Evolutionary conservation across 1,140 invertebrate genomes (phyloP).

Genomic region (Platorchestia sp.): DNA sequence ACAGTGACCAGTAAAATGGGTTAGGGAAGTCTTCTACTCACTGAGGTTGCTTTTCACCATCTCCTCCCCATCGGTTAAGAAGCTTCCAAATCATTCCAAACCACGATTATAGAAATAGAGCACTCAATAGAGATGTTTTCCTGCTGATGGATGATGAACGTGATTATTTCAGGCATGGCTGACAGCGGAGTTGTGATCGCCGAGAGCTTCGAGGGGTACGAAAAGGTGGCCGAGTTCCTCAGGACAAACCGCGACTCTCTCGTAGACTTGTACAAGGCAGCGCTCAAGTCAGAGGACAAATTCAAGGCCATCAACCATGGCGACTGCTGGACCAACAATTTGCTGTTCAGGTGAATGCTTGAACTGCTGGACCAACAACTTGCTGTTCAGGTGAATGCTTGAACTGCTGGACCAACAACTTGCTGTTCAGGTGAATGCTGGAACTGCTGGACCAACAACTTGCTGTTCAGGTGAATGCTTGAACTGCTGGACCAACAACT

Average conservation of each 20-base stretch:
- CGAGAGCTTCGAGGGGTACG: background rate
- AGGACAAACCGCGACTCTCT: background rate
- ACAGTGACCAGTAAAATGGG: too few species aligned
- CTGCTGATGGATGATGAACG: too few species aligned
- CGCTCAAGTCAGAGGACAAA: background rate
- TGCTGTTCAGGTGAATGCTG: background rate
- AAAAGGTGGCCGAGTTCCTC: background rate
- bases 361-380: background rate
- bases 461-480: background rate
- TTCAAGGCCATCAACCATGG: background rate
- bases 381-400: background rate
- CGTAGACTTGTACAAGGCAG: background rate
- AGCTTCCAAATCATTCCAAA: too few species aligned
- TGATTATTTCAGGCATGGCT: background rate
- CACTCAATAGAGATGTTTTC: too few species aligned
- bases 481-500: background rate
- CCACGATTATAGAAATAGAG: too few species aligned
- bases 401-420: background rate
- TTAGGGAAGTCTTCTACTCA: too few species aligned
- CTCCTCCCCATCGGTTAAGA: too few species aligned
- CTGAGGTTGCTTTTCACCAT: too few species aligned
- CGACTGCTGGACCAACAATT: constrained; percentile 27
- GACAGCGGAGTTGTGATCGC: background rate
- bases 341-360: background rate
- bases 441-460: background rate